These are phyloP conservation scores for Pteronura brasiliensis DNA, from an alignment of 2,113 vertebrate species.

Conservation along the genomic window DNA sequence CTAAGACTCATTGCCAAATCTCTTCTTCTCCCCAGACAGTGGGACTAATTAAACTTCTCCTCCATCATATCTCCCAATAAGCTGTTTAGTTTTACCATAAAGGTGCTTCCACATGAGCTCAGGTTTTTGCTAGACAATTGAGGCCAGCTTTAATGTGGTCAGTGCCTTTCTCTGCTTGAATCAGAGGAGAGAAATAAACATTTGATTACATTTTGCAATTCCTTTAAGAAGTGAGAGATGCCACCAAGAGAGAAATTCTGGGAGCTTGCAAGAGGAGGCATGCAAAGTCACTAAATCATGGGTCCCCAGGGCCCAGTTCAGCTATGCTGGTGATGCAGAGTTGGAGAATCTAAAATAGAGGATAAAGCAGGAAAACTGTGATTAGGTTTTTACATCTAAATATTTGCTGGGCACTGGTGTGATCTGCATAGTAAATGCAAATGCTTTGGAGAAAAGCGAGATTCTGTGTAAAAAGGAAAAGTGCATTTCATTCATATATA, in stretches of 20 bases:
- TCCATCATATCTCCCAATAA: background rate
- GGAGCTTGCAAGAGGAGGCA: background rate
- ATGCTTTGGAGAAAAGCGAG: background rate
- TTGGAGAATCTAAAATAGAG: background rate
- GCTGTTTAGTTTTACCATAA: background rate
- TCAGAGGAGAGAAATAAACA: conserved; percentile 22
- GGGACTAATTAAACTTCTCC: background rate
- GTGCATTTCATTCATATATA: background rate
- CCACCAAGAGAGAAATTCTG: background rate
- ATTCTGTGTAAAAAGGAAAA: background rate
- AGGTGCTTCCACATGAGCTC: background rate
- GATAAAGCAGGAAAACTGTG: background rate
- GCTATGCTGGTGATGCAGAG: background rate
- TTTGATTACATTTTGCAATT: background rate
- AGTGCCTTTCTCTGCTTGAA: background rate
- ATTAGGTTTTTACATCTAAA: background rate
- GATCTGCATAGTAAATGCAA: background rate
- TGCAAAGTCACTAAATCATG: background rate
- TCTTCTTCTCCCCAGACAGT: background rate
- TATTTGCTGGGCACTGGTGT: background rate
- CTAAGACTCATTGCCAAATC: background rate
- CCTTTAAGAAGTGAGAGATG: background rate
- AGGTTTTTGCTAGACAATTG: background rate
- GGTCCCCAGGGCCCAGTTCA: background rate
- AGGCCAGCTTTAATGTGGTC: background rate